Conservation (phyloP, 2,113 vertebrate species). For the Fukomys damarensis region DNA sequence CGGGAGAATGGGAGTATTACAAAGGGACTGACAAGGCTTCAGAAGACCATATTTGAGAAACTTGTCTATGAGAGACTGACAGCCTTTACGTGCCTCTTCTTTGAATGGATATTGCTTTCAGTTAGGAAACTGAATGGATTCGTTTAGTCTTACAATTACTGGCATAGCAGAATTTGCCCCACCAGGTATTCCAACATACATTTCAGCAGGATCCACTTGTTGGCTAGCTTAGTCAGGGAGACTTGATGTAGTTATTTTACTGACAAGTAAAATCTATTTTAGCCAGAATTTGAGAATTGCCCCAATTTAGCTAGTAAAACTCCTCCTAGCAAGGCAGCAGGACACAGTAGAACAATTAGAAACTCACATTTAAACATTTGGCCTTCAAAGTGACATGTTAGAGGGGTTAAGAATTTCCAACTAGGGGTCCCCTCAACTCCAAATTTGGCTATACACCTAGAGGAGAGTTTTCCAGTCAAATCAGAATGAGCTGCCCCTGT, state of each 20-base stretch:
- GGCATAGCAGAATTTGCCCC: neutral
- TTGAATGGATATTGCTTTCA: neutral
- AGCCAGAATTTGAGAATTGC: neutral
- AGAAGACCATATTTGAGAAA: neutral
- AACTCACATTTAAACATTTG: neutral
- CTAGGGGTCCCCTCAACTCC: neutral
- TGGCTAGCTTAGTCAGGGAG: neutral
- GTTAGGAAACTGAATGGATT: neutral
- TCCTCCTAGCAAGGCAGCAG: neutral
- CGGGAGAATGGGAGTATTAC: neutral
- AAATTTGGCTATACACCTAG: neutral
- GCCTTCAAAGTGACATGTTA: neutral
- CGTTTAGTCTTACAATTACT: neutral
- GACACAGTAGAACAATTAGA: neutral
- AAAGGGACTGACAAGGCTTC: neutral
- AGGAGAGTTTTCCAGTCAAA: neutral
- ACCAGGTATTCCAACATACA: neutral
- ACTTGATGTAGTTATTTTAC: neutral
- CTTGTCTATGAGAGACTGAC: neutral
- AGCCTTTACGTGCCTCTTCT: neutral
- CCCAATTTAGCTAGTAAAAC: neutral
- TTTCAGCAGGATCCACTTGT: neutral
- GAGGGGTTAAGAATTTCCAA: neutral
- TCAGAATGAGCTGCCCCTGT: neutral
- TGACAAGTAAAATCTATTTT: neutral